Conservation (phyloP, 2,113 vertebrate species). For the Psettodes erumei region DNA sequence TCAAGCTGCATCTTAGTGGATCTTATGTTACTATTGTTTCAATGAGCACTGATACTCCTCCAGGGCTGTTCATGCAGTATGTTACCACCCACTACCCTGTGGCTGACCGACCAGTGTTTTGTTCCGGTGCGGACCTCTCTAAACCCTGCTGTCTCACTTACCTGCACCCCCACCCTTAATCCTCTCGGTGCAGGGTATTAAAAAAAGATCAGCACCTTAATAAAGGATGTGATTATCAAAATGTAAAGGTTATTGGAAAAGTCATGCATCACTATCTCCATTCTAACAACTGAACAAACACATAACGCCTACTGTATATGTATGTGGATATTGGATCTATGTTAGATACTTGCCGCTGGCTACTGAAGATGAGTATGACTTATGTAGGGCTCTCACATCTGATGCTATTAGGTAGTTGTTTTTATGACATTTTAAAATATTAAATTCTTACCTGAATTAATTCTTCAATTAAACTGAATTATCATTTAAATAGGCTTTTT, state of each 20-base stretch:
- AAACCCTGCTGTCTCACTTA: constrained; percentile 62
- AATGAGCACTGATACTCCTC: constrained; percentile 45
- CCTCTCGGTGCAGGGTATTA: constrained; percentile 65
- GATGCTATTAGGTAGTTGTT: background rate
- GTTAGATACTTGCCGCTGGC: constrained; percentile 11
- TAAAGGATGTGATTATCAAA: constrained; percentile 63
- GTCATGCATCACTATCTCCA: constrained; percentile 1
- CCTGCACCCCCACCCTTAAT: constrained; percentile 56
- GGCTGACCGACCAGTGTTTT: constrained; percentile 60
- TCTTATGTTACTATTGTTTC: constrained; percentile 33
- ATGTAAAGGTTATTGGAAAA: constrained; percentile 48
- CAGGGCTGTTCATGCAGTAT: constrained; percentile 30
- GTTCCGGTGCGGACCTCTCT: constrained; percentile 61
- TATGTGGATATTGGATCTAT: constrained; percentile 14
- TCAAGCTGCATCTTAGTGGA: constrained; percentile 26
- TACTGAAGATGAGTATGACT: background rate
- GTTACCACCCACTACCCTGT: constrained; percentile 50
- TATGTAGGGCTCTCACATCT: background rate
- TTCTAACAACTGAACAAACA: constrained; percentile 19
- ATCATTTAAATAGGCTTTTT: background rate
- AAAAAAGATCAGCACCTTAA: constrained; percentile 56
- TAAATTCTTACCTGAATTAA: background rate
- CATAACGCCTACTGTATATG: constrained; percentile 6
- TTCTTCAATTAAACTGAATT: background rate
- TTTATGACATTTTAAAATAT: background rate